A percentile compares a stretch with the other conserved stretches of the same genome.
Evolutionary conservation across 2,797 vertebrate genomes (phyloP).

Genomic region (Astyanax mexicanus): DNA sequence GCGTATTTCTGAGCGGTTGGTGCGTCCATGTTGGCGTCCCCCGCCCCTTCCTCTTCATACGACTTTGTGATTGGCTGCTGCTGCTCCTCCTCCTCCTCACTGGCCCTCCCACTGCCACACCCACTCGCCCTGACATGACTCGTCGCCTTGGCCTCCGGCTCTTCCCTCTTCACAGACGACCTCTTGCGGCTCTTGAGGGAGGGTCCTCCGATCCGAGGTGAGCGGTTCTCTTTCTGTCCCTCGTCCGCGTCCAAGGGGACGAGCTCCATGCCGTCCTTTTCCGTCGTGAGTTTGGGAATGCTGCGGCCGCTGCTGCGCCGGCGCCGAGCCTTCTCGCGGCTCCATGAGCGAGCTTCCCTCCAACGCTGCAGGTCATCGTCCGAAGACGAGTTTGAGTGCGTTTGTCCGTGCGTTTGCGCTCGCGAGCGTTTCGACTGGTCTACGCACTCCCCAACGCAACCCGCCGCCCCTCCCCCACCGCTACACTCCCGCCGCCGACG

Average conservation of each 20-base stretch:
- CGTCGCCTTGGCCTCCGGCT: conserved; percentile 33
- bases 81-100: conserved; percentile 68
- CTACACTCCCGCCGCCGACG: conserved; percentile 78
- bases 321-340: conserved; percentile 82
- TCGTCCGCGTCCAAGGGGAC: conserved; percentile 72
- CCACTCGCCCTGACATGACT: conserved; percentile 53
- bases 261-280: conserved; percentile 72
- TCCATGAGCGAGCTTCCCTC: conserved; percentile 83
- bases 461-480: conserved; percentile 61
- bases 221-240: conserved; percentile 67
- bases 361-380: conserved; percentile 78
- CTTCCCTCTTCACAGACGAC: conserved; percentile 66
- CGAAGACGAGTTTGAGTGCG: conserved; percentile 79
- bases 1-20: conserved; percentile 46
- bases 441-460: conserved; percentile 55
- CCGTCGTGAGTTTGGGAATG: conserved; percentile 48
- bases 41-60: conserved; percentile 77
- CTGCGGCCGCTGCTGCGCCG: conserved; percentile 61
- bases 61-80: conserved; percentile 71
- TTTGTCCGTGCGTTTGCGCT: conserved; percentile 50
- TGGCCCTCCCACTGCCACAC: conserved; percentile 43
- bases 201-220: conserved; percentile 62
- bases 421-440: conserved; percentile 47
- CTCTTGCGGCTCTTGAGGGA: conserved; percentile 70
- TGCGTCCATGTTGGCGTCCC: conserved; percentile 71